phyloP scores from a whole-genome alignment of 2,888 invertebrate species.

The Sclerodermus sp. region DNA sequence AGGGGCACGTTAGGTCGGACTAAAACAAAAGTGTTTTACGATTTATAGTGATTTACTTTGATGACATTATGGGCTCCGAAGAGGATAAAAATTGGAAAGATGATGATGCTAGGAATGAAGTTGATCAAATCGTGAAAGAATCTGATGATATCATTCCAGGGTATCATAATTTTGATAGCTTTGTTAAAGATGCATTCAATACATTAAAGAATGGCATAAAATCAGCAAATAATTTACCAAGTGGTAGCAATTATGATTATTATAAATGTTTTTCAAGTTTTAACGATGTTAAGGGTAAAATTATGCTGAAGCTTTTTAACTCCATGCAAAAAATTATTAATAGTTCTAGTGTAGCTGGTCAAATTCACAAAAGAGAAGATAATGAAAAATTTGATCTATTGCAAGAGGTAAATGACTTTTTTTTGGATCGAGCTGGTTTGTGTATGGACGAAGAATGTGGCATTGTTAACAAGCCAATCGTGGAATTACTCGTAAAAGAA shows the following conservation, averaged over 20 bases:
- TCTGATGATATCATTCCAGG: no score
- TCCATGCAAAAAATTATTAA: constrained; percentile 63
- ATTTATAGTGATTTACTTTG: no score
- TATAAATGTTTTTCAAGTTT: constrained; percentile 80
- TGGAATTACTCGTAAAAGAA: constrained; percentile 59
- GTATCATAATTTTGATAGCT: no score
- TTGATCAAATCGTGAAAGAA: no score
- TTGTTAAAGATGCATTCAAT: constrained; percentile 69
- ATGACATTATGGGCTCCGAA: no score
- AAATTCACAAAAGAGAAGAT: constrained; percentile 61
- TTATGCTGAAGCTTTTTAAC: constrained; percentile 68
- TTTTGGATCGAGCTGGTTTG: constrained; percentile 68
- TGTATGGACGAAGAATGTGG: constrained; percentile 70
- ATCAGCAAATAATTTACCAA: constrained; percentile 72
- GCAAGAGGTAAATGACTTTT: constrained; percentile 79
- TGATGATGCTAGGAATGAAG: no score
- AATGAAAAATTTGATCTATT: constrained; percentile 77
- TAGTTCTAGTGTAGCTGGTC: constrained; percentile 62
- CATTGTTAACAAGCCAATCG: constrained; percentile 60
- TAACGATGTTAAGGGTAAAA: constrained; percentile 65
- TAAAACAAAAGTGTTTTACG: no score
- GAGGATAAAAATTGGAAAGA: no score
- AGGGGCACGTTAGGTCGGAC: no score
- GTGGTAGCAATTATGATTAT: constrained; percentile 70
- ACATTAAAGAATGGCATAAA: constrained; percentile 70